Percentiles rank a stretch among this genome's conserved stretches.
Conservation (phyloP, 2,113 vertebrate genomes). For the Thalassarche chlororhynchos region DNA sequence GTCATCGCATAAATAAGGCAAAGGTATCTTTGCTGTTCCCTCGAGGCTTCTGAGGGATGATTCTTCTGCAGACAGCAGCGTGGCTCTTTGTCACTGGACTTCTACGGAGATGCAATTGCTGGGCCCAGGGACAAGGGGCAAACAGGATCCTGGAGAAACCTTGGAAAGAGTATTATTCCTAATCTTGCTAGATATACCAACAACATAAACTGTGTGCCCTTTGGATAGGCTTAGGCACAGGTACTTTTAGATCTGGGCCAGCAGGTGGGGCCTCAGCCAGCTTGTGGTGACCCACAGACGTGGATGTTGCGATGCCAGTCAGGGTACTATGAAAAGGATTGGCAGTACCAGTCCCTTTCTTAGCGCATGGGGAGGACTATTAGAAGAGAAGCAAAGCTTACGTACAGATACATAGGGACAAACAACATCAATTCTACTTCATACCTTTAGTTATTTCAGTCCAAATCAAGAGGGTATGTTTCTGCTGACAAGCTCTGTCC, state of each 20-base stretch:
- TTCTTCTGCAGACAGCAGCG: not conserved
- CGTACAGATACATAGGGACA: not conserved
- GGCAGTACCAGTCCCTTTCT: not conserved
- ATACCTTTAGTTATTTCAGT: not conserved
- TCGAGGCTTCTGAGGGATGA: not conserved
- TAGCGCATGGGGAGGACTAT: not conserved
- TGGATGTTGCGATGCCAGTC: accelerated
- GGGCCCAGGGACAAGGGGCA: not conserved
- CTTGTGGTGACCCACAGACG: not conserved
- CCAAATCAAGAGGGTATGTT: not conserved
- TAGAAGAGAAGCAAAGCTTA: not conserved
- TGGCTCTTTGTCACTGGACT: not conserved
- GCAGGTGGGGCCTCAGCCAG: not conserved
- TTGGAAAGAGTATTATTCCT: not conserved
- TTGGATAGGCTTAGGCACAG: not conserved
- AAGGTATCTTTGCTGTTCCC: not conserved
- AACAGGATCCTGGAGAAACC: not conserved
- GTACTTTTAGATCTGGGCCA: not conserved
- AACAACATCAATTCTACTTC: not conserved
- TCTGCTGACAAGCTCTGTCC: not conserved
- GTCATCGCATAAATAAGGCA: not conserved
- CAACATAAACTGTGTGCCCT: not conserved
- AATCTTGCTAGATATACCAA: not conserved
- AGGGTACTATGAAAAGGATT: not conserved
- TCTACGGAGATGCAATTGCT: not conserved